phyloP scores from a whole-genome alignment of 2,113 vertebrate genomes.

The Orientallactaga bullata region DNA sequence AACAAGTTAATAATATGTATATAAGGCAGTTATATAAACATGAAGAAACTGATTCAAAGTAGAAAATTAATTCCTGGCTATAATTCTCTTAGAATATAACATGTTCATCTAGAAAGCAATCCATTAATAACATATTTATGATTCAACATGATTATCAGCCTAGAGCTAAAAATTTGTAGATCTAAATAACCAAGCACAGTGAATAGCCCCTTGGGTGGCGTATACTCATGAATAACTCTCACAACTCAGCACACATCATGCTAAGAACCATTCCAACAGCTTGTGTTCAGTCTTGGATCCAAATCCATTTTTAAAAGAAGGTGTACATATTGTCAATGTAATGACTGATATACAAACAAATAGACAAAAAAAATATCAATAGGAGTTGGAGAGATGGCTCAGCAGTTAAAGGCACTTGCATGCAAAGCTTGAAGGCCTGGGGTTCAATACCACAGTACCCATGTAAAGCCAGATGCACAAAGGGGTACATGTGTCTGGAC shows the following conservation, averaged over 20 bases:
- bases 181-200: conserved; percentile 80
- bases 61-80: conserved; percentile 78
- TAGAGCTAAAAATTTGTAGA: conserved; percentile 82
- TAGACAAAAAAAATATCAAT: background rate
- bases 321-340: conserved; percentile 76
- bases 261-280: conserved; percentile 72
- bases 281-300: conserved; percentile 67
- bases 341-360: conserved; percentile 80
- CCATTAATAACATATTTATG: conserved; percentile 81
- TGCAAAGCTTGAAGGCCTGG: too few relatives aligned
- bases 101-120: conserved; percentile 78
- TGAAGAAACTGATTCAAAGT: conserved; percentile 54
- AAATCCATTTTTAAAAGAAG: conserved; percentile 81
- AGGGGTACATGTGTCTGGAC: too few relatives aligned
- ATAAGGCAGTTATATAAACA: conserved; percentile 29
- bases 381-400: too few relatives aligned
- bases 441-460: too few relatives aligned
- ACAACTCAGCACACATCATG: conserved; percentile 73
- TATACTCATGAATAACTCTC: conserved; percentile 80
- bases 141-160: conserved; percentile 77
- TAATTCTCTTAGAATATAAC: conserved; percentile 79
- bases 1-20: conserved; percentile 54
- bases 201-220: conserved; percentile 73
- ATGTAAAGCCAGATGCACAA: too few relatives aligned
- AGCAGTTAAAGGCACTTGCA: too few relatives aligned